Percentiles rank a stretch among this genome's conserved stretches.
phyloP scores from a whole-genome alignment of 2,888 invertebrate species.

The Thyatira batis region DNA sequence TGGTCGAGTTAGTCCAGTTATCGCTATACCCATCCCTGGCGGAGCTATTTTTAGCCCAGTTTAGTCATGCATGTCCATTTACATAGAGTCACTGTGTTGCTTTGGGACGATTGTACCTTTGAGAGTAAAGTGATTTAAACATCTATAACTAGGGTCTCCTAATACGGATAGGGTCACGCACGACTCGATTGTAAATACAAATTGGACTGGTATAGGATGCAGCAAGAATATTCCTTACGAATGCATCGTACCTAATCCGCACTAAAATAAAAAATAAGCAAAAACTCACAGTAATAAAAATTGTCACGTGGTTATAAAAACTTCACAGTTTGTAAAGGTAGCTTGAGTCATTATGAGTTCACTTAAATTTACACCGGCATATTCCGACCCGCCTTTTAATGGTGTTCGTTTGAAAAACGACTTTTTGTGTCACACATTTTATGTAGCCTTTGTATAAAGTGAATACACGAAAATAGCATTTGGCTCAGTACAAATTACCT shows the following conservation, averaged over 20 bases:
- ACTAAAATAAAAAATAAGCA: not conserved
- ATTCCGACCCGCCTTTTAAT: not conserved
- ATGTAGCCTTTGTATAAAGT: not conserved
- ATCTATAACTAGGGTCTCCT: not conserved
- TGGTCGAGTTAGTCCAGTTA: constrained; percentile 63
- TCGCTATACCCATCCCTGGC: constrained; percentile 57
- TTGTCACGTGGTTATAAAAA: not conserved
- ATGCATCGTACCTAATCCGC: not conserved
- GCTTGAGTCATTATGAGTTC: not conserved
- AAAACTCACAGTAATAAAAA: not conserved
- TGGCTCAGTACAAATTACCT: not conserved
- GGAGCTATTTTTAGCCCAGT: constrained; percentile 64
- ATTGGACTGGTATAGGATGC: not conserved
- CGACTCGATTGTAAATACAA: not conserved
- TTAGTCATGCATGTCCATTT: constrained; percentile 62
- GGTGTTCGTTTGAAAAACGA: not conserved
- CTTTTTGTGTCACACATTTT: not conserved
- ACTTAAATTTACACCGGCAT: not conserved
- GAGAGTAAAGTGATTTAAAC: not conserved
- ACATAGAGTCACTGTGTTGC: constrained; percentile 35
- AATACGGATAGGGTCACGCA: not conserved
- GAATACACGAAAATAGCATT: constrained; percentile 4
- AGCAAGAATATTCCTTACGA: not conserved
- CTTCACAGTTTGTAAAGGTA: not conserved
- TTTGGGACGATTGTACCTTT: constrained; percentile 19